A percentile compares a stretch with the other conserved stretches of the same genome.
Evolutionary conservation across 2,888 invertebrate genomes (phyloP).

Genomic region (Ormia ochracea): DNA sequence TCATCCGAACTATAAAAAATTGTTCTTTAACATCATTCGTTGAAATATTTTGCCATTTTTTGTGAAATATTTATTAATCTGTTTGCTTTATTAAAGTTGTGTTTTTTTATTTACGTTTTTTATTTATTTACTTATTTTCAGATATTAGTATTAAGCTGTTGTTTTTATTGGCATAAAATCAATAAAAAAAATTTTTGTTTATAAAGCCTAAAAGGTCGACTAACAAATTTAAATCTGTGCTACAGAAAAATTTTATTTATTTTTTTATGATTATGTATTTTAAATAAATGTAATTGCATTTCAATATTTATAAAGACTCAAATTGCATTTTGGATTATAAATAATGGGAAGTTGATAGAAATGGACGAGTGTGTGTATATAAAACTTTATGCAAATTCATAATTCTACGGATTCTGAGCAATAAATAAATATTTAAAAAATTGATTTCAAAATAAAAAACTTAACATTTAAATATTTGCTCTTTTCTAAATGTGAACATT

Average conservation of each 20-base stretch:
- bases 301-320: not conserved
- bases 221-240: slow-evolving; percentile 15
- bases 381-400: not conserved
- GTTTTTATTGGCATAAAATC: slow-evolving; percentile 14
- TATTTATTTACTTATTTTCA: too few species aligned
- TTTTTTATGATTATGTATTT: not conserved
- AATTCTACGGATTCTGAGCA: not conserved
- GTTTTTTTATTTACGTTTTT: not conserved
- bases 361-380: too few species aligned
- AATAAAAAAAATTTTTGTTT: slow-evolving; percentile 30
- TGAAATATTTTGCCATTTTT: slow-evolving; percentile 23
- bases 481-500: too few species aligned
- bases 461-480: too few species aligned
- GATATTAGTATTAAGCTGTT: slow-evolving; percentile 1
- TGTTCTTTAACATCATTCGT: not conserved
- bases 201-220: not conserved
- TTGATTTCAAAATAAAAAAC: too few species aligned
- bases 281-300: slow-evolving; percentile 29
- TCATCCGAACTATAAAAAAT: slow-evolving; percentile 7
- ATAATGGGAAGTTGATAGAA: not conserved
- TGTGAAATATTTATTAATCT: slow-evolving; percentile 40
- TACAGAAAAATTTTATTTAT: not conserved
- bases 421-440: not conserved
- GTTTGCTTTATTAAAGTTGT: slow-evolving; percentile 35
- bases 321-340: not conserved